Base-by-base conservation (phyloP, 2,888 invertebrate species). In the Parthenolecanium corni region DNA sequence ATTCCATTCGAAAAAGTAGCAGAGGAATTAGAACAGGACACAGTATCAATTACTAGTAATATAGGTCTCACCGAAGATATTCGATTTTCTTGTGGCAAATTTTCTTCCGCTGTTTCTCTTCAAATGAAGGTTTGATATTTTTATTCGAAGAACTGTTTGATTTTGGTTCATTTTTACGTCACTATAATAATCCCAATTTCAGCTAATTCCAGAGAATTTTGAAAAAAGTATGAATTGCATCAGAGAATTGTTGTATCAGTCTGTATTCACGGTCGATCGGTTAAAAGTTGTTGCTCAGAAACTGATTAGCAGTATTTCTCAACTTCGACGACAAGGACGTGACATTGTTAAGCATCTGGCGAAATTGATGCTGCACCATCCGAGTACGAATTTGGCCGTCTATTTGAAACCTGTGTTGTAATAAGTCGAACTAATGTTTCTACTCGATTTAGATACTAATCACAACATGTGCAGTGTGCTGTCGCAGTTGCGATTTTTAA, bases 191-290 rank as follows among this genome's bases (percentile, higher is more conserved):
- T n/a, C 18, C 42, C 66, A n/a, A n/a, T 67, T 71, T 12, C 73
- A 86, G 84, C 80, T 89, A 42, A 89, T 90, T 72, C 79, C 83
- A 1, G 76, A 79, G 56, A 89, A 89, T 71, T 89, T 88, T 71
- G 77, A 78, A 16, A 78, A 79, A 66, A 86, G 89, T 0, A 81
- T 93, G 12, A 77, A 81, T 57, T 90, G 89, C 82, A 73, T 91
- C 57, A 79, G 81, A 67, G 86, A 91, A 69, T 76, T 93, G 25
- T 71, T 93, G 31, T 86, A 82, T 70, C 74, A 81, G 6, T 82
- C 85, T 0, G 79, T 82, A 67, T 80, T 91, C 68, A 83, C 82
- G 0, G 78, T 80, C 14, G 88, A 89, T 56, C 76, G 91, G 66
- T 73, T 91, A 51, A 80, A 84, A 69, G 83, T 89, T 24, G 83